Conservation (phyloP, 2,797 vertebrate genomes). For the Etheostoma perlongum region DNA sequence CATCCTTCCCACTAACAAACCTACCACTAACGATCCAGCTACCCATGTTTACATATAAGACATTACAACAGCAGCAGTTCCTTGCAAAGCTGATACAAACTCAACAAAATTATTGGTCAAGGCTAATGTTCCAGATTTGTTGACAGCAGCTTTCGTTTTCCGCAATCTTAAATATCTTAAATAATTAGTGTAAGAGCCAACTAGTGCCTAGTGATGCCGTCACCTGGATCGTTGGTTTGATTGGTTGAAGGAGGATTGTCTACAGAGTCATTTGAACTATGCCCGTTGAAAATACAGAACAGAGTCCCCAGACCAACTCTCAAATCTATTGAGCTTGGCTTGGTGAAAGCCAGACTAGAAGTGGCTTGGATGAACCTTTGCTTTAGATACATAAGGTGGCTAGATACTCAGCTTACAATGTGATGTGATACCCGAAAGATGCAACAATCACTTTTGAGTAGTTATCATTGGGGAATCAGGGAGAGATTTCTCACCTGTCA, state of each 20-base stretch:
- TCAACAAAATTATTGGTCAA: not conserved
- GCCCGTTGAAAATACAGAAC: too few species aligned
- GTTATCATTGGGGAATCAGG: slow-evolving; percentile 19
- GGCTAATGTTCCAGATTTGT: not conserved
- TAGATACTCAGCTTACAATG: slow-evolving; percentile 8
- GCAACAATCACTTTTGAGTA: slow-evolving; percentile 23
- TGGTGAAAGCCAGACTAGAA: not conserved
- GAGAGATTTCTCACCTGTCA: slow-evolving; percentile 39
- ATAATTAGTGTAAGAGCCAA: not conserved
- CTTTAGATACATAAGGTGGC: not conserved
- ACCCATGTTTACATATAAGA: slow-evolving; percentile 6
- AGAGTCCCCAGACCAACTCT: too few species aligned
- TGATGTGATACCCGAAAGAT: not conserved
- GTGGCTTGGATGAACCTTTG: not conserved
- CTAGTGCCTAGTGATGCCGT: too few species aligned
- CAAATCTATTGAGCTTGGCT: too few species aligned
- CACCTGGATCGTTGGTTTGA: too few species aligned
- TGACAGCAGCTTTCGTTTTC: not conserved
- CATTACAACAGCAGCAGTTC: not conserved
- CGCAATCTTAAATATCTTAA: not conserved
- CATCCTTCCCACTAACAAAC: slow-evolving; percentile 12
- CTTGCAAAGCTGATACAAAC: slow-evolving; percentile 1
- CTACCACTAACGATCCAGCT: slow-evolving; percentile 12
- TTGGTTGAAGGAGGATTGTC: too few species aligned
- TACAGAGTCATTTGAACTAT: too few species aligned